Conservation (phyloP, 2,888 invertebrate genomes). For the Idaea aversata region DNA sequence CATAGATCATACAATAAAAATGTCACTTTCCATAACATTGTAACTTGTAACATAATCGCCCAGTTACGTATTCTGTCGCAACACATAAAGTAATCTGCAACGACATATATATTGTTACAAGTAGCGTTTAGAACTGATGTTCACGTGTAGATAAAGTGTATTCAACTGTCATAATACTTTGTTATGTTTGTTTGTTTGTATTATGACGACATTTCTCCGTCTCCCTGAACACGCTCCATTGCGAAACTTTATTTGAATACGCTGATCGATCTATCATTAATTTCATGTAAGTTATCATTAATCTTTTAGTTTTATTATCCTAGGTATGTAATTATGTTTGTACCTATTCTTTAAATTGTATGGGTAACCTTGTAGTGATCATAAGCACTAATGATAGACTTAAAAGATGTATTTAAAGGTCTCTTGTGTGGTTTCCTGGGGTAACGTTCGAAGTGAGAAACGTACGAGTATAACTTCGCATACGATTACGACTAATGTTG, state of each 20-base stretch:
- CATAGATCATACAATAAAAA: slow-evolving; percentile 52
- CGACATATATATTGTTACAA: slow-evolving; percentile 62
- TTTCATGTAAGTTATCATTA: slow-evolving; percentile 24
- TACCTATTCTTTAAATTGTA: slow-evolving; percentile 11
- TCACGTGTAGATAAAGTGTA: slow-evolving; percentile 55
- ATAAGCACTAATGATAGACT: slow-evolving; percentile 23
- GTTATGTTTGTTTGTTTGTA: slow-evolving; percentile 42
- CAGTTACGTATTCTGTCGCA: slow-evolving; percentile 52
- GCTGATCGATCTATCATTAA: slow-evolving; percentile 21
- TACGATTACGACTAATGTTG: slow-evolving; percentile 40
- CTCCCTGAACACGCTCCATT: slow-evolving; percentile 26
- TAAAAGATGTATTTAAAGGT: slow-evolving; percentile 14
- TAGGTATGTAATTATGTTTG: slow-evolving; percentile 25
- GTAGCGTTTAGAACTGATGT: slow-evolving; percentile 57
- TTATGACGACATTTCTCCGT: slow-evolving; percentile 39
- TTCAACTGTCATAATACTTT: slow-evolving; percentile 51
- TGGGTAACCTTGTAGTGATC: slow-evolving; percentile 24
- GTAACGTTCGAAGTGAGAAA: slow-evolving; percentile 7
- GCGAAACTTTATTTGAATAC: slow-evolving; percentile 25
- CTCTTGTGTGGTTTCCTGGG: slow-evolving; percentile 14
- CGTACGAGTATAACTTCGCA: slow-evolving; percentile 29
- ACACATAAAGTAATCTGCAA: slow-evolving; percentile 55
- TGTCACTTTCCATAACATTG: slow-evolving; percentile 65
- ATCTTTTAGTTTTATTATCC: slow-evolving; percentile 25
- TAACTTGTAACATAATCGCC: slow-evolving; percentile 56